These are phyloP conservation scores for Leptinotarsa defecta DNA, from an alignment of 1,140 invertebrate species.

Conservation along the genomic window DNA sequence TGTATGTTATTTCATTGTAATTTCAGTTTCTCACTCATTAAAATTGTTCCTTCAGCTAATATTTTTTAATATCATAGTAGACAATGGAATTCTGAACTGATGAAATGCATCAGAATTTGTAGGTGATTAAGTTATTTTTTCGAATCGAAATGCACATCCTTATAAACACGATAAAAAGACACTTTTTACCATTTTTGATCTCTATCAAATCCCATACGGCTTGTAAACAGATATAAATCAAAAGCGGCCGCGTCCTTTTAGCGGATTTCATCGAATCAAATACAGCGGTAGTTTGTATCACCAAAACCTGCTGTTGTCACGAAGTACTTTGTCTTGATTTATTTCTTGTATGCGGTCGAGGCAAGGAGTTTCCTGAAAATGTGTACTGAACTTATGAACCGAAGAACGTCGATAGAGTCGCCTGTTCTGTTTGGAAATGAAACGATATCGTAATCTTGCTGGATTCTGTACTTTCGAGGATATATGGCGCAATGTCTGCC, in stretches of 20 bases:
- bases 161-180: too few relatives aligned
- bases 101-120: too few relatives aligned
- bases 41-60: too few relatives aligned
- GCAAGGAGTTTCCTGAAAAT: conserved; percentile 36
- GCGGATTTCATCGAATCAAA: conserved; percentile 38
- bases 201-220: too few relatives aligned
- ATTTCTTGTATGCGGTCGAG: conserved; percentile 38
- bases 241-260: conserved; percentile 30
- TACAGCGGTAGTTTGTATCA: conserved; percentile 41
- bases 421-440: background rate
- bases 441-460: conserved; percentile 11
- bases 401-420: background rate
- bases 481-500: background rate
- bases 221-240: conserved; percentile 34
- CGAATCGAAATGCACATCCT: too few relatives aligned
- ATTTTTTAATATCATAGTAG: too few relatives aligned
- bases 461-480: background rate
- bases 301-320: conserved; percentile 41
- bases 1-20: too few relatives aligned
- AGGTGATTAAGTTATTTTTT: too few relatives aligned
- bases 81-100: too few relatives aligned
- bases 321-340: conserved; percentile 40
- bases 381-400: conserved; percentile 27
- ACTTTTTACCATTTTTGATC: too few relatives aligned
- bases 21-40: too few relatives aligned